Base-by-base conservation (phyloP, 1,140 invertebrate genomes). In the Drosophila carrolli region DNA sequence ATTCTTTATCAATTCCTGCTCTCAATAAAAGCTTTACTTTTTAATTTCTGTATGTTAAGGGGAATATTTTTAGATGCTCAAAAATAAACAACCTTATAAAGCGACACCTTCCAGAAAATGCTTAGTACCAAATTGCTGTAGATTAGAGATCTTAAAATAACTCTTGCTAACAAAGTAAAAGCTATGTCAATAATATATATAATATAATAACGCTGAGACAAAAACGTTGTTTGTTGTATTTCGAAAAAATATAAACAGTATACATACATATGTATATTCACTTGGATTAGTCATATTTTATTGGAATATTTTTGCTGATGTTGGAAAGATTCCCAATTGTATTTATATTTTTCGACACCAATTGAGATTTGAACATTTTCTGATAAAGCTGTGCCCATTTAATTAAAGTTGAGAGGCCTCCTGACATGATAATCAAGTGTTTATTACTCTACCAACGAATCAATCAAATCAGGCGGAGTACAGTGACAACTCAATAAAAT, bases 401-500 rank as follows among this genome's bases (percentile, higher is more conserved):
- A 88, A 82, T 82, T 78, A 78, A 78, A 54, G 62, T 56, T 65
- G 51, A 71, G 67, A 70, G 61, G 65, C 43, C 19, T 51, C 47
- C 29, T 68, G 75, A 82, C 76, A 68, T 73, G 58, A 72, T 76
- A 79, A 86, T 88, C 61, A 82, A 88, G 57, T 85, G 44, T 68
- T 83, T 68, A 85, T 77, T 32, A 48, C 44, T 48, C 40, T 16
- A 44, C 29, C 50, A 41, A 48, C 41, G 29, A 76, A 41, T 54
- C 47, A 71, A 71, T 85, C 67, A 85, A 70, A 62, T 29, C 35
- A 44, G 3, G 9, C 2, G 16, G 27, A 51, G 19, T 14, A 43
- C 55, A 41, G 10, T 44, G 0, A 29, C n/a, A 4, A n/a, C 43
- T 14, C 5, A n/a, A 47, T 27, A 23, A 32, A 13, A 13, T 3